These are phyloP conservation scores for Andrena bucephala DNA, from an alignment of 2,888 invertebrate species.

Conservation along the genomic window DNA sequence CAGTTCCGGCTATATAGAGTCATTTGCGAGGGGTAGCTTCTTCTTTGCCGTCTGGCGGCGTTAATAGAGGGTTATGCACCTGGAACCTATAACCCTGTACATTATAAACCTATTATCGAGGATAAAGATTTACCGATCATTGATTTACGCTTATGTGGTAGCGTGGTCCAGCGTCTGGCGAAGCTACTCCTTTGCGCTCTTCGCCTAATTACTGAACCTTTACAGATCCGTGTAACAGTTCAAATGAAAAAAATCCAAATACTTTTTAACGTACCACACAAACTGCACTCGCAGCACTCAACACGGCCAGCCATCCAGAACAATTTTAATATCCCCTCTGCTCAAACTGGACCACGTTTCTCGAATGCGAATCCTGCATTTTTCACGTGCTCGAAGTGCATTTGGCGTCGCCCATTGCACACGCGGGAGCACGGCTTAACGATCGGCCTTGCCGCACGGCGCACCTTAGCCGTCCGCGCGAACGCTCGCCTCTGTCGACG, in stretches of 20 bases:
- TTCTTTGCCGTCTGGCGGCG: not conserved
- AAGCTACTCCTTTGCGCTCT: no score
- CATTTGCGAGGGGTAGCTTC: not conserved
- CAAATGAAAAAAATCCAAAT: no score
- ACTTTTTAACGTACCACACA: no score
- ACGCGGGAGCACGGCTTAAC: slow-evolving; percentile 1
- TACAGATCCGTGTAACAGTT: no score
- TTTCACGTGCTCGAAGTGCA: not conserved
- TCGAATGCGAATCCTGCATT: not conserved
- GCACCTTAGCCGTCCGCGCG: not conserved
- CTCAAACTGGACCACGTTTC: not conserved
- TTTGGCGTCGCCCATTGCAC: not conserved
- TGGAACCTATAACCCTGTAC: not conserved
- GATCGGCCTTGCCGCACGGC: not conserved
- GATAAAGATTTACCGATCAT: not conserved
- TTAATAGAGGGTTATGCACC: not conserved
- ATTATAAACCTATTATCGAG: slow-evolving; percentile 4
- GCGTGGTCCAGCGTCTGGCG: no score
- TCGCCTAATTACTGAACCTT: no score
- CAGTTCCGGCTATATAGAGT: slow-evolving; percentile 1
- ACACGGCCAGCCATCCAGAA: no score
- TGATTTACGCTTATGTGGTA: slow-evolving; percentile 5
- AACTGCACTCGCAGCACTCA: no score
- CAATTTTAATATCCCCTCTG: no score
- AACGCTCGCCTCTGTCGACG: not conserved